Evolutionary conservation across 2,113 vertebrate species (phyloP).

Genomic region (Coracopsis vasa): DNA sequence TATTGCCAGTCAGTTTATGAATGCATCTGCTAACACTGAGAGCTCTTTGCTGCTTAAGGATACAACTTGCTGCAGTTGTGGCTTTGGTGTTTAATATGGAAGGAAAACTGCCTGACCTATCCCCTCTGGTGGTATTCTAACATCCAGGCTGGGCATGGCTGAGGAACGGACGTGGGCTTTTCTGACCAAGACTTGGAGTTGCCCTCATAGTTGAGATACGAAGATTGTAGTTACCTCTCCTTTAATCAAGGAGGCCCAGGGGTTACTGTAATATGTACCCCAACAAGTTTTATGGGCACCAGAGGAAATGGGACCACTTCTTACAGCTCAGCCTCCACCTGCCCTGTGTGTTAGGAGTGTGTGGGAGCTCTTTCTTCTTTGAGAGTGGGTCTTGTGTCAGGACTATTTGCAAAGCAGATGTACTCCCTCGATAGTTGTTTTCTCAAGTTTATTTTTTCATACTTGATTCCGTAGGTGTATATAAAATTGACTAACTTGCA

Average conservation of each 20-base stretch:
- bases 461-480: neutral
- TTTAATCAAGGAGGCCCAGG: neutral
- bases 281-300: neutral
- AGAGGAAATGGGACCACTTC: neutral
- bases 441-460: accelerated
- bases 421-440: accelerated
- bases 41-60: neutral
- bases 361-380: neutral
- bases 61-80: neutral
- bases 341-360: neutral
- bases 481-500: neutral
- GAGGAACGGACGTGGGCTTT: neutral
- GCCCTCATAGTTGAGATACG: neutral
- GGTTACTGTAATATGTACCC: neutral
- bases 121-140: neutral
- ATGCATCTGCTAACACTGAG: neutral
- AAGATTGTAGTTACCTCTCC: neutral
- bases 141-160: neutral
- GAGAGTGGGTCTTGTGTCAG: neutral
- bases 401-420: neutral
- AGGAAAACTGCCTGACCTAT: neutral
- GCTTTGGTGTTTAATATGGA: neutral
- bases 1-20: neutral
- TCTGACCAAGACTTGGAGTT: neutral
- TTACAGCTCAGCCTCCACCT: neutral